A percentile compares a stretch with the other conserved stretches of the same genome.
Conservation (phyloP, 2,888 invertebrate species). For the Drosophila pegasa region DNA sequence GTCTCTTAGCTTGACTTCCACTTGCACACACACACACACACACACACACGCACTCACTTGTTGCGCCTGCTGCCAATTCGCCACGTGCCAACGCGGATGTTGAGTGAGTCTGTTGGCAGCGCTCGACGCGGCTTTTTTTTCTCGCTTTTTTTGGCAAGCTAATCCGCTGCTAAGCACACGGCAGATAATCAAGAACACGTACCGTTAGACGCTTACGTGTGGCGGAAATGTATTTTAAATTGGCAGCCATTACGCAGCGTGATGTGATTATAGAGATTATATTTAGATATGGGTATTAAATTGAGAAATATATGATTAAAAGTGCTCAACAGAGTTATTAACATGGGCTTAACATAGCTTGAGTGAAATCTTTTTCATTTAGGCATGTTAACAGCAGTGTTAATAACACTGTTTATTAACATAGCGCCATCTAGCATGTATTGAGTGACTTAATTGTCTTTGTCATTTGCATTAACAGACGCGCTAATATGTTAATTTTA, state of each 20-base stretch:
- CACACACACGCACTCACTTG: slow-evolving; percentile 49
- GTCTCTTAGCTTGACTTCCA: slow-evolving; percentile 28
- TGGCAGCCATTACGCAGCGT: slow-evolving; percentile 32
- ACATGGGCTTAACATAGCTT: background rate
- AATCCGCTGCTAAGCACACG: slow-evolving; percentile 71
- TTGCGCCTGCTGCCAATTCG: slow-evolving; percentile 50
- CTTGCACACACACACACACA: background rate
- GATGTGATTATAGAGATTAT: slow-evolving; percentile 16
- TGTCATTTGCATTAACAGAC: background rate
- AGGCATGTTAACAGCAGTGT: too few relatives aligned
- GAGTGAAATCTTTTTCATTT: too few relatives aligned
- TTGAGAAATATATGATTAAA: background rate
- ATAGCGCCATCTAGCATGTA: background rate
- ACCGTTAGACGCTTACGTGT: slow-evolving; percentile 52
- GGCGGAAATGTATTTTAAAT: slow-evolving; percentile 32
- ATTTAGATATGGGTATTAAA: background rate
- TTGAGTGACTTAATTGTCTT: background rate
- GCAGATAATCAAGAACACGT: slow-evolving; percentile 73
- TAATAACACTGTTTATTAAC: background rate
- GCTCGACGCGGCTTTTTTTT: slow-evolving; percentile 50
- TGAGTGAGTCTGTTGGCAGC: slow-evolving; percentile 36
- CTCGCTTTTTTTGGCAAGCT: slow-evolving; percentile 72
- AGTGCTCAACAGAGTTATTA: too few relatives aligned
- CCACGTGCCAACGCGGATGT: slow-evolving; percentile 38
- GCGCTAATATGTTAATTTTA: background rate